Evolutionary conservation across 1,140 invertebrate species (phyloP).

Genomic region (Ctenoplectra terminalis): DNA sequence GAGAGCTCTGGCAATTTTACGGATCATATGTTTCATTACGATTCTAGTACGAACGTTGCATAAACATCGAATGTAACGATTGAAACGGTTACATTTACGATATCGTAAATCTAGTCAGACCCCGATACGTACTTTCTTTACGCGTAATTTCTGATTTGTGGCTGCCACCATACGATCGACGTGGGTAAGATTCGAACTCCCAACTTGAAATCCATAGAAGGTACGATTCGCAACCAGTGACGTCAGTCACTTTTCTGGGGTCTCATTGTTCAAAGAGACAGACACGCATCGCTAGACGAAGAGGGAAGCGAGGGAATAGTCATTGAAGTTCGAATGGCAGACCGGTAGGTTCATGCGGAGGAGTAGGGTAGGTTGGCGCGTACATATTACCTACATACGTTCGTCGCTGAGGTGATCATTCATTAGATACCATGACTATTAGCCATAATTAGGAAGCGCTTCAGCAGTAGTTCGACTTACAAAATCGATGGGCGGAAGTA

Average conservation of each 20-base stretch:
- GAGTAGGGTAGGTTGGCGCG: constrained; percentile 68
- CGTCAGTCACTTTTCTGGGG: constrained; percentile 69
- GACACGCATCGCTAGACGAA: constrained; percentile 61
- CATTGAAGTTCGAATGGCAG: constrained; percentile 60
- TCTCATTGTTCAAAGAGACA: constrained; percentile 67
- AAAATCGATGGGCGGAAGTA: constrained; percentile 12
- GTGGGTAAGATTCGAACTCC: constrained; percentile 58
- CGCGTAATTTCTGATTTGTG: constrained; percentile 21
- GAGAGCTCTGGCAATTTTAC: neutral
- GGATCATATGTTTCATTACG: neutral
- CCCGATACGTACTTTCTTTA: constrained; percentile 14
- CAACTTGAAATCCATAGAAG: constrained; percentile 68
- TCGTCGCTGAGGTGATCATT: constrained; percentile 51
- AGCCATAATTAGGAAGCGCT: constrained; percentile 15
- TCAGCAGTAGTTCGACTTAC: neutral
- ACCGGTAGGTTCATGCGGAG: constrained; percentile 68
- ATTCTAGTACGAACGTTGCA: neutral
- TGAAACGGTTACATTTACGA: constrained; percentile 3
- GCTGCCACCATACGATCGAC: constrained; percentile 1
- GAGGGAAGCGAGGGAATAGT: constrained; percentile 56
- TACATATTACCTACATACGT: constrained; percentile 55
- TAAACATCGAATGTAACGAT: constrained; percentile 1
- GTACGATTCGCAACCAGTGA: constrained; percentile 68
- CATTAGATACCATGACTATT: constrained; percentile 37
- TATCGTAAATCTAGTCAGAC: constrained; percentile 19